phyloP scores from a whole-genome alignment of 2,113 vertebrate species.

The Neogale vison region DNA sequence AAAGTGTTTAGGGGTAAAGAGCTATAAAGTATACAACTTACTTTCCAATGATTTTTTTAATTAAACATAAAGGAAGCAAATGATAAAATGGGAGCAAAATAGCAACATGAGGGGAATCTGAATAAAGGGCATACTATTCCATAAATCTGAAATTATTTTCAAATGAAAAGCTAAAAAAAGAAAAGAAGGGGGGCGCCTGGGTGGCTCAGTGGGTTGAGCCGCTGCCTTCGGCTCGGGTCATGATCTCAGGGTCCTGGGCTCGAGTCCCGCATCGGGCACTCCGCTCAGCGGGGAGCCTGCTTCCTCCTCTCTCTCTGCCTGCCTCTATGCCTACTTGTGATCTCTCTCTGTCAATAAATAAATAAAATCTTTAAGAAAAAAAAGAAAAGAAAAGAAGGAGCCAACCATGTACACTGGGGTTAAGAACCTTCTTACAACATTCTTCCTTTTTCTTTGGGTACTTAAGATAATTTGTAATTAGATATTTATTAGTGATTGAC shows the following conservation, averaged over 20 bases:
- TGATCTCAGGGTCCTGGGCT: no score
- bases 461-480: neutral
- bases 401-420: neutral
- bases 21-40: neutral
- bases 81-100: neutral
- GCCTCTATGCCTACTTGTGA: no score
- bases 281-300: no score
- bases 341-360: no score
- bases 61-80: neutral
- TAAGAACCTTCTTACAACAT: neutral
- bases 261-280: no score
- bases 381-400: neutral
- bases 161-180: neutral
- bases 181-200: no score
- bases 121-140: neutral
- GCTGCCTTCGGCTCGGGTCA: no score
- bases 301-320: no score
- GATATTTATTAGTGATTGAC: neutral
- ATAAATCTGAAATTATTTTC: neutral
- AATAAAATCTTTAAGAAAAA: no score
- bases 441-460: neutral
- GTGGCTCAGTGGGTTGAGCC: no score
- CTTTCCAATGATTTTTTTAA: neutral
- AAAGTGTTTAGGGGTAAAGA: neutral
- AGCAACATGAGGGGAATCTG: neutral